Evolutionary conservation across 1,140 invertebrate genomes (phyloP), one percentile per base, ranked within the genome.

Genomic region (Drosophila seguyi): DNA sequence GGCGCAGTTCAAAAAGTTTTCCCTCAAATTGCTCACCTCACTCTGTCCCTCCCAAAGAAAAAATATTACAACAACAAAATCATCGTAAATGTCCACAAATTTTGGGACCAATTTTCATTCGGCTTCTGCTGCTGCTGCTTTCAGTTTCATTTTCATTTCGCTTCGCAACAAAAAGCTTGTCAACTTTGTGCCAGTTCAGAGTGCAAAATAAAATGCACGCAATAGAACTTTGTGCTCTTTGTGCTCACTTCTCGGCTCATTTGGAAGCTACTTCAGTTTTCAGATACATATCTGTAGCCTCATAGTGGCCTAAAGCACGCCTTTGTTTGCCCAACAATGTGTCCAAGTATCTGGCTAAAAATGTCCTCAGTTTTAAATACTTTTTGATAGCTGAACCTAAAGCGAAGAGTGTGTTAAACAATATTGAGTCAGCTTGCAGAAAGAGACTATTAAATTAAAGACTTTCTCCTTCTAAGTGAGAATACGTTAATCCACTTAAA

Each of bases 71-170:
- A 48, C 55, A 76, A 76, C 73, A 76, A 76, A 76, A 76, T 67
- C 61, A 67, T 76, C 42, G 47, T 65, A 66, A 76, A 60, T 76
- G 73, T 66, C 53, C 55, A 67, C 47, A 48, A 60, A 67, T 76
- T 75, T 68, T 68, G 63, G 74, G 62, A 53, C 73, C 73, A 77
- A 77, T 77, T 76, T 77, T 76, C 47, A 60, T 60, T 67, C 22
- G 62, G 41, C 73, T 77, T 65, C 36, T 63, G 69, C 38, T 27
- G 69, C 38, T 27, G 34, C 20, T 42, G 39, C 39, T 50, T 71
- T 71, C 41, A 39, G 41, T 71, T 72, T 71, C 66, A 58, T 44
- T 72, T 72, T 72, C 68, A 48, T 72, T 71, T 72, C n/a, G 20
- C 44, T 39, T 11, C 20, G 10, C 29, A 53, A 63, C 45, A 67